Evolutionary conservation across 2,113 vertebrate species (phyloP), one percentile per base, ranked within the genome.

Genomic region (Neodon shergylaensis): DNA sequence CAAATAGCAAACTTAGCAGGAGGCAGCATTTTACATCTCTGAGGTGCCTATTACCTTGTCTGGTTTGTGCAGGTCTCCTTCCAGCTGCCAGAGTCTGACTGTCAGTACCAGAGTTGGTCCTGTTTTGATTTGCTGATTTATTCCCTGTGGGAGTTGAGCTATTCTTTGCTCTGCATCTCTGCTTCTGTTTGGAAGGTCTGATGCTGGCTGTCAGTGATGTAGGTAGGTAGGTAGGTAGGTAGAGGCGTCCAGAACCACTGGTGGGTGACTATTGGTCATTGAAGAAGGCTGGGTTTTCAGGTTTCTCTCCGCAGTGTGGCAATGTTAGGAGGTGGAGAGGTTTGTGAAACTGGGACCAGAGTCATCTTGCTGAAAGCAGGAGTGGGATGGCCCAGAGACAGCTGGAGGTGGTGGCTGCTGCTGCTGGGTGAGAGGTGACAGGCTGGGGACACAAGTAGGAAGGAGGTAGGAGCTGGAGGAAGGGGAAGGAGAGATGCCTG

Each of bases 41-140:
- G 26, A 21, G 28, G 44, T 24, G 49, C 65, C 84, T 52, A 47
- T 6, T 21, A 36, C 33, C 31, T 66, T 3, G 3, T 24, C 65
- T n/a, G 65, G 44, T 7, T 44, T 7, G 65, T 24, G 28, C 16
- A 13, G 5, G 82, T 28, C 7, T 66, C 42, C 44, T 65, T 44
- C 1, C 31, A n/a, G 44, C 44, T 7, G 17, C 58, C 5, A 9
- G 7, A 7, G 12, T 9, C 24, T 0, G 19, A 2, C 0, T 31
- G 39, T n/a, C 11, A 16, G 52, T 11, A 31, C 88, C 92, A 14
- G 26, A 14, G 13, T 7, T 16, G 7, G 26, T 61, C 70, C 12
- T 22, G 3, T 65, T 72, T n/a, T 0, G 31, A 8, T 68, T 76
- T 24, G 47, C 36, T 10, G 54, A 19, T 95, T 36, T 42, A 28